These are phyloP conservation scores for Cryptocheilus praepositus DNA, from an alignment of 2,888 invertebrate species.

Conservation along the genomic window DNA sequence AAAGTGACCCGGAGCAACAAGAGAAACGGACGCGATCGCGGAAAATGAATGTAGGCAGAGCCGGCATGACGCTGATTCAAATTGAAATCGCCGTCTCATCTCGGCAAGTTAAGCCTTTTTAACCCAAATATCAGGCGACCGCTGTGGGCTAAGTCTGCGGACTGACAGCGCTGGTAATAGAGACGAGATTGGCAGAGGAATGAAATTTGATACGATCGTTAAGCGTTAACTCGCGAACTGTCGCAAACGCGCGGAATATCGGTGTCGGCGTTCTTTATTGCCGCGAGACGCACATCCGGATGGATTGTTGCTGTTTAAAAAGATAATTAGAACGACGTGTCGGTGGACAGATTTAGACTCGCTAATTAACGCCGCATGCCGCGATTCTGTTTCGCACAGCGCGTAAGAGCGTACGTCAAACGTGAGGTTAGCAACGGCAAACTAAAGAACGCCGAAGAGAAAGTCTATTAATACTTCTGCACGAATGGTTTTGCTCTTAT, in stretches of 20 bases:
- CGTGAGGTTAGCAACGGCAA: background rate
- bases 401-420: background rate
- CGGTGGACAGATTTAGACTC: constrained; percentile 43
- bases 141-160: too few species aligned
- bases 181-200: too few species aligned
- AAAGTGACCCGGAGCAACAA: too few species aligned
- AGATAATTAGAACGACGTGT: constrained; percentile 43
- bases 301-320: constrained; percentile 32
- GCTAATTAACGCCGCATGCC: constrained; percentile 39
- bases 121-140: constrained; percentile 53
- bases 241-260: too few species aligned
- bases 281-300: too few species aligned
- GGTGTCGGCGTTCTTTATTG: too few species aligned
- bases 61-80: constrained; percentile 36
- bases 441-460: too few species aligned
- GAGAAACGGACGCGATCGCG: background rate
- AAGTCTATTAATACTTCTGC: background rate
- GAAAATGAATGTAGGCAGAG: constrained; percentile 48
- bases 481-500: too few species aligned
- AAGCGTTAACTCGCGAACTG: too few species aligned
- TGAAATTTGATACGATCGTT: too few species aligned
- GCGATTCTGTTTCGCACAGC: background rate
- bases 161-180: too few species aligned
- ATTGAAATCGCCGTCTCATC: constrained; percentile 52
- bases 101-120: constrained; percentile 56